Percentiles rank a stretch among this genome's conserved stretches.
Conservation (phyloP, 1,140 invertebrate genomes). For the Dinothrombium tinctorium region DNA sequence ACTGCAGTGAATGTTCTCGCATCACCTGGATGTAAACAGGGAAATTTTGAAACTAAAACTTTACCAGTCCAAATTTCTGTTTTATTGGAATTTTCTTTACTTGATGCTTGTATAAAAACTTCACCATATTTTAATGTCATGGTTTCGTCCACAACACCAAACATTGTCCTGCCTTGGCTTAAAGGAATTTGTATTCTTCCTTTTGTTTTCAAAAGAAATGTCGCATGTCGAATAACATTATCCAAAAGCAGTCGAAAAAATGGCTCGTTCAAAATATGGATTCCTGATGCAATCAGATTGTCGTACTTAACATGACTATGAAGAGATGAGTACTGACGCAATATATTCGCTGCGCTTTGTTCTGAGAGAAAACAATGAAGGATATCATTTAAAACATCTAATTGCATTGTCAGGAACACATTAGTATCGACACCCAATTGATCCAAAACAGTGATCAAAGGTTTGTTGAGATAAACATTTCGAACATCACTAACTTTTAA, state of each 20-base stretch:
- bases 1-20: slow-evolving; percentile 21
- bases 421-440: slow-evolving; percentile 10
- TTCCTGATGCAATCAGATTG: slow-evolving; percentile 6
- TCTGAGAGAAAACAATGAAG: slow-evolving; percentile 12
- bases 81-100: no score
- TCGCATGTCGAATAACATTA: slow-evolving; percentile 1
- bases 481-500: slow-evolving; percentile 6
- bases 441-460: slow-evolving; percentile 15
- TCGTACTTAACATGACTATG: slow-evolving; percentile 4
- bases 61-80: slow-evolving; percentile 6
- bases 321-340: slow-evolving; percentile 1
- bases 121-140: slow-evolving; percentile 13
- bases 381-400: slow-evolving; percentile 7
- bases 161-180: slow-evolving; percentile 12
- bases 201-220: slow-evolving; percentile 12
- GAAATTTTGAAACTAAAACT: slow-evolving; percentile 21
- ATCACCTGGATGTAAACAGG: slow-evolving; percentile 23
- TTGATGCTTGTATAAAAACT: slow-evolving; percentile 14
- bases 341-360: slow-evolving; percentile 7
- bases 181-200: slow-evolving; percentile 12
- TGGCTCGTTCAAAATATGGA: slow-evolving; percentile 11
- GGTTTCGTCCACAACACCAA: slow-evolving; percentile 15
- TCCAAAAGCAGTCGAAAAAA: slow-evolving; percentile 12
- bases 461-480: slow-evolving; percentile 13
- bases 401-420: slow-evolving; percentile 9